phyloP scores from a whole-genome alignment of 1,140 invertebrate species.

The Ericerus pela region DNA sequence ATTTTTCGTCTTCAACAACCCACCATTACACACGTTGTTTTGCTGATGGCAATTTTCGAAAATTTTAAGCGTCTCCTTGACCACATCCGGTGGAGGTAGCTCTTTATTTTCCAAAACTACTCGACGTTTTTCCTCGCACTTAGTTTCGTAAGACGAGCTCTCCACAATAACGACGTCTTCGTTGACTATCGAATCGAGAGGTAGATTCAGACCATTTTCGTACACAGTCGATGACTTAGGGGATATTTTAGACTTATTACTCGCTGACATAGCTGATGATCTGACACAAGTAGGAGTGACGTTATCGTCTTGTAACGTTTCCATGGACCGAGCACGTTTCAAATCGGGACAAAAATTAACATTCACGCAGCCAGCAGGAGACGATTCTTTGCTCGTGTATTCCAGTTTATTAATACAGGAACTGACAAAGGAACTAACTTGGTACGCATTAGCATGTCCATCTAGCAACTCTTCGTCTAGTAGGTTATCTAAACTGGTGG shows the following conservation, averaged over 20 bases:
- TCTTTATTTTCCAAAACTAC: constrained; percentile 48
- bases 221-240: neutral
- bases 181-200: constrained; percentile 26
- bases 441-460: neutral
- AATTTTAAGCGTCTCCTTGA: constrained; percentile 64
- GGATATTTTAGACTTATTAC: neutral
- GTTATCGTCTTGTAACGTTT: constrained; percentile 52
- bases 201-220: neutral
- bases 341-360: constrained; percentile 29
- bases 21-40: constrained; percentile 16
- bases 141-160: constrained; percentile 15
- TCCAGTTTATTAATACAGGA: constrained; percentile 1
- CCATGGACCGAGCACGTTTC: constrained; percentile 70
- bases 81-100: constrained; percentile 66
- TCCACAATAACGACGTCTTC: constrained; percentile 34
- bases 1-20: no score
- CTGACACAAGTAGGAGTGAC: neutral
- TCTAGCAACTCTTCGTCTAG: constrained; percentile 46
- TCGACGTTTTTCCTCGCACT: constrained; percentile 13
- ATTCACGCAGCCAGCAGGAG: neutral
- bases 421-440: neutral
- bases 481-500: constrained; percentile 68
- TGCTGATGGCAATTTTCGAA: constrained; percentile 42
- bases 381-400: neutral
- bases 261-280: neutral